Conservation (phyloP, 2,113 vertebrate species). For the Eurystomus gularis region DNA sequence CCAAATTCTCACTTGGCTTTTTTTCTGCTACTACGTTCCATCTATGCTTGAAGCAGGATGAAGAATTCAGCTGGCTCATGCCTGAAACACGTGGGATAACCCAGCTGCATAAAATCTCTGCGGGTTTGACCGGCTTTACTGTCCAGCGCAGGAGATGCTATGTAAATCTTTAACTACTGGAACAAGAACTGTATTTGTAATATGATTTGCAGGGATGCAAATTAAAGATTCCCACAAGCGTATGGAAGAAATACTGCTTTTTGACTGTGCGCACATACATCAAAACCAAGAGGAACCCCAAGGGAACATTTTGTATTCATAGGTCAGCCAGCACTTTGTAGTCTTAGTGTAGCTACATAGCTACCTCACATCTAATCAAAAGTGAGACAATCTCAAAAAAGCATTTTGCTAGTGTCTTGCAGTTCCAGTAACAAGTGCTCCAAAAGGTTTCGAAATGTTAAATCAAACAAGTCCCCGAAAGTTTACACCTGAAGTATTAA, state of each 20-base stretch:
- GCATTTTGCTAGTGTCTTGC: background rate
- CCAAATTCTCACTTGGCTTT: background rate
- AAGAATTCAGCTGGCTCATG: background rate
- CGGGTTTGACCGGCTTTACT: background rate
- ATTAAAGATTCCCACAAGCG: background rate
- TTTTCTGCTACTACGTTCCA: background rate
- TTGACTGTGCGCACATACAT: background rate
- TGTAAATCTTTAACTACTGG: background rate
- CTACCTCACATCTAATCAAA: background rate
- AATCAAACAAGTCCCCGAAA: background rate
- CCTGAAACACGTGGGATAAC: background rate
- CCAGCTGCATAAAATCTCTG: background rate
- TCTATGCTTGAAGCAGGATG: background rate
- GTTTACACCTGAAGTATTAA: background rate
- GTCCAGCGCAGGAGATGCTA: background rate
- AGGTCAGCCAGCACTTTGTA: background rate
- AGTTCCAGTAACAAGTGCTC: background rate
- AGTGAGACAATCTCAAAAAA: background rate
- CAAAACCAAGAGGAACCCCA: background rate
- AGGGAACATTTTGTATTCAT: background rate
- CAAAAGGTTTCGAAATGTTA: background rate
- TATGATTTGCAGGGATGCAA: background rate
- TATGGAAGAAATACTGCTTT: background rate
- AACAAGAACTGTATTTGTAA: background rate
- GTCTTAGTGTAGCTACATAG: background rate